phyloP scores from a whole-genome alignment of 2,888 invertebrate species.

The Agriotes lineatus region DNA sequence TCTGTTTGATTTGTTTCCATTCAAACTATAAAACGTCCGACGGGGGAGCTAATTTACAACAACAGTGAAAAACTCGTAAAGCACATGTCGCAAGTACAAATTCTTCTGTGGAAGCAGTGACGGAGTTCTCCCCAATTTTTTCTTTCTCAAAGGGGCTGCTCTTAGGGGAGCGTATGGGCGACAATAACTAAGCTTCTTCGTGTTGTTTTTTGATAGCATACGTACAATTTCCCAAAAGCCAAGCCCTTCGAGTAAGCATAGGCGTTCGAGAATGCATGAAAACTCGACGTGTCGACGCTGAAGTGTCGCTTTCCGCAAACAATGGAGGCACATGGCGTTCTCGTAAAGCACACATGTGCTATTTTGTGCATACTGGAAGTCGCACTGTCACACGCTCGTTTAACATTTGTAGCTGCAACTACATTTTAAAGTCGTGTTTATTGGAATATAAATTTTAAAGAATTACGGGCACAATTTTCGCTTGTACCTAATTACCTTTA shows the following conservation, averaged over 20 bases:
- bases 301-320: conserved; percentile 24
- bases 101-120: conserved; percentile 1
- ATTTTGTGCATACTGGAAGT: conserved; percentile 34
- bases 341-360: conserved; percentile 38
- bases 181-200: too few species aligned
- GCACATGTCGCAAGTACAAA: conserved; percentile 2
- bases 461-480: too few species aligned
- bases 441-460: conserved; percentile 31
- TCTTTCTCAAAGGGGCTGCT: neutral
- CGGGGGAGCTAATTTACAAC: conserved; percentile 18
- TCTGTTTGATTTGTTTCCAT: conserved; percentile 12
- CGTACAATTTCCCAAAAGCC: too few species aligned
- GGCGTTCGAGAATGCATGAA: neutral
- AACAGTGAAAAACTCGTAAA: conserved; percentile 22
- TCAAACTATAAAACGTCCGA: conserved; percentile 18
- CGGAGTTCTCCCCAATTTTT: neutral
- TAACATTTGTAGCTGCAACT: conserved; percentile 28
- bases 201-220: too few species aligned
- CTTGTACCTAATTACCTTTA: too few species aligned
- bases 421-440: conserved; percentile 32
- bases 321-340: conserved; percentile 28
- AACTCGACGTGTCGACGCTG: conserved; percentile 21
- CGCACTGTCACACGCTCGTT: conserved; percentile 31
- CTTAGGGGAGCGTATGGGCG: too few species aligned
- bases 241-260: neutral